A percentile compares a stretch with the other conserved stretches of the same genome.
Evolutionary conservation across 1,140 invertebrate genomes (phyloP).

Genomic region (Drosophila suzukii): DNA sequence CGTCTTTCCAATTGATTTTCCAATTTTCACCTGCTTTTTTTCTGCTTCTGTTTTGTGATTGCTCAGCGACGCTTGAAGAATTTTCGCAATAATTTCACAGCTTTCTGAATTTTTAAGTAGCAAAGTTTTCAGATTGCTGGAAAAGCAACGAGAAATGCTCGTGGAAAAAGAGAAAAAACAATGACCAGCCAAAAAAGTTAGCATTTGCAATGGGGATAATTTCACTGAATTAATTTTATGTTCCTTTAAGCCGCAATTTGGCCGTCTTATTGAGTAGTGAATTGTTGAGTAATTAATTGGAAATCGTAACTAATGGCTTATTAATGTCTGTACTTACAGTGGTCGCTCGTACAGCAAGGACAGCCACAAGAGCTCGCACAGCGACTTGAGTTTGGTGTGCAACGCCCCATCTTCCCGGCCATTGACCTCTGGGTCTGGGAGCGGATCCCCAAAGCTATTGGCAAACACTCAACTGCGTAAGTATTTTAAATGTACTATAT

Average conservation of each 20-base stretch:
- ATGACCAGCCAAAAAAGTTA: not conserved
- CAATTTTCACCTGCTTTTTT: conserved; percentile 64
- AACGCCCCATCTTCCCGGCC: conserved; percentile 30
- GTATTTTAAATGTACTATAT: conserved; percentile 16
- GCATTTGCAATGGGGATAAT: conserved; percentile 13
- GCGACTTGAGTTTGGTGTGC: conserved; percentile 72
- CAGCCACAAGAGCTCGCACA: conserved; percentile 83
- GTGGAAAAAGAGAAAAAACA: not conserved
- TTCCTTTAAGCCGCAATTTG: conserved; percentile 13
- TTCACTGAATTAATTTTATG: conserved; percentile 26
- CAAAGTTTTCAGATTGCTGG: conserved; percentile 29
- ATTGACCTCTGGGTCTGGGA: conserved; percentile 26
- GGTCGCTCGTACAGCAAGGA: conserved; percentile 83
- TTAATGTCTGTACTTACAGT: conserved; percentile 55
- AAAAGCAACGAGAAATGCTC: not conserved
- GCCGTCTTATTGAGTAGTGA: not conserved
- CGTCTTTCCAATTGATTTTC: conserved; percentile 61
- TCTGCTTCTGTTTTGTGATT: conserved; percentile 41
- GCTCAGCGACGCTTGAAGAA: conserved; percentile 48
- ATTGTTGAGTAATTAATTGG: conserved; percentile 28
- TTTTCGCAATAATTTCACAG: conserved; percentile 59
- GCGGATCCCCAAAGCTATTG: conserved; percentile 76
- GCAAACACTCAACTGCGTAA: conserved; percentile 81
- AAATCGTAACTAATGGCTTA: conserved; percentile 19
- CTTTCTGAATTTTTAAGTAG: conserved; percentile 52